Conservation (phyloP, 2,888 invertebrate species). For the Myathropa florea region DNA sequence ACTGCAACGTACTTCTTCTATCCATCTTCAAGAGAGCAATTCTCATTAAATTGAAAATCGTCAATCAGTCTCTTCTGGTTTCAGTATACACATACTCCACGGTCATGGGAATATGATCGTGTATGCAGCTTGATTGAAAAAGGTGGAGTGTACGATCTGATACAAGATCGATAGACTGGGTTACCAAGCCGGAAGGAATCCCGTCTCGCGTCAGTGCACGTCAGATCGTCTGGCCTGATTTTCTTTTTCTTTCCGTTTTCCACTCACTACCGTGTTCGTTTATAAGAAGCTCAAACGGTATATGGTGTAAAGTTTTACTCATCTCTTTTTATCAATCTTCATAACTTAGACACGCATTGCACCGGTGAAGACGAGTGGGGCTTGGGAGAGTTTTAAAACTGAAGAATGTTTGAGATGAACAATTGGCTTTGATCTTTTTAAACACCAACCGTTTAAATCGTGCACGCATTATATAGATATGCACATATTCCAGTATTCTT, state of each 20-base stretch:
- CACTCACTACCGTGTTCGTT: neutral
- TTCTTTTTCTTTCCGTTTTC: constrained; percentile 28
- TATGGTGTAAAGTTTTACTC: constrained; percentile 48
- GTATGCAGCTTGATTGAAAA: constrained; percentile 57
- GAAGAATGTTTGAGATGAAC: constrained; percentile 57
- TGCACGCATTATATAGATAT: neutral
- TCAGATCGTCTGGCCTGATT: constrained; percentile 68
- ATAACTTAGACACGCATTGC: constrained; percentile 41
- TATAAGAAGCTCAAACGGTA: constrained; percentile 52
- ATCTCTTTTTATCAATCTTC: neutral
- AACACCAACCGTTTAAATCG: constrained; percentile 9
- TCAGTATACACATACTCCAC: constrained; percentile 14
- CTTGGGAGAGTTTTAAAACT: constrained; percentile 40
- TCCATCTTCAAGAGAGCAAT: constrained; percentile 48
- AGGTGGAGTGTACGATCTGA: constrained; percentile 61
- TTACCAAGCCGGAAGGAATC: constrained; percentile 68
- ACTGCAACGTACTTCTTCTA: constrained; percentile 25
- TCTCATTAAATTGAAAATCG: constrained; percentile 70
- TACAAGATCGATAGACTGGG: constrained; percentile 60
- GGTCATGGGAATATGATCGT: constrained; percentile 63
- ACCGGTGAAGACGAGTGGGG: neutral
- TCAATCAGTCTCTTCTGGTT: constrained; percentile 61
- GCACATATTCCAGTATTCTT: neutral
- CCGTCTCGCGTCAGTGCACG: constrained; percentile 64
- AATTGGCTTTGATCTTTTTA: constrained; percentile 44